phyloP scores from a whole-genome alignment of 2,888 invertebrate genomes.

The Conistra vaccinii region DNA sequence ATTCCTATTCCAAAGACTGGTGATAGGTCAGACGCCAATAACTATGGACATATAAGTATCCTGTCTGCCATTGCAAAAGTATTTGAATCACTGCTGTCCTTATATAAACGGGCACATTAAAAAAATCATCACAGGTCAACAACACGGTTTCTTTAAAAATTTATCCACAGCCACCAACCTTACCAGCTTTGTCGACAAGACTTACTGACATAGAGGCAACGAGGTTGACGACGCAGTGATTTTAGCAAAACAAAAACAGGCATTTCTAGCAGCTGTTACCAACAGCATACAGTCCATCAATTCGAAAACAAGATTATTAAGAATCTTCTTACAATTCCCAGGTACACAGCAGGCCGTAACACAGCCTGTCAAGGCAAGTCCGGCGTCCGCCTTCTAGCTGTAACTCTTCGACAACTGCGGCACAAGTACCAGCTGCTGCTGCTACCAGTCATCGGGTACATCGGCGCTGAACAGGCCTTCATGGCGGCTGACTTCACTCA shows the following conservation, averaged over 20 bases:
- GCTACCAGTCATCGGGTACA: conserved; percentile 97
- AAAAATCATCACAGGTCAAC: not conserved
- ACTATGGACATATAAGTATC: no score
- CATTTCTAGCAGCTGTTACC: no score
- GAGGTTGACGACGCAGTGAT: not conserved
- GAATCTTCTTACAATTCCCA: not conserved
- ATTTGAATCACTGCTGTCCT: not conserved
- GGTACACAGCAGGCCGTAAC: conserved; percentile 80
- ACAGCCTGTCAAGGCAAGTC: conserved; percentile 92
- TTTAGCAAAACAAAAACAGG: no score
- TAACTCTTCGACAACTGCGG: conserved; percentile 94
- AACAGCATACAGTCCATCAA: no score
- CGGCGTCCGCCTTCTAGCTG: conserved; percentile 92
- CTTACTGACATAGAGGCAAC: not conserved
- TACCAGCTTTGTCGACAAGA: not conserved
- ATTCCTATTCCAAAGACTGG: no score
- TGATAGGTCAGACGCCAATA: no score
- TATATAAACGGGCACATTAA: not conserved
- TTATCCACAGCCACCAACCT: not conserved
- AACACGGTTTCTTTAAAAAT: not conserved
- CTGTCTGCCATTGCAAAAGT: not conserved
- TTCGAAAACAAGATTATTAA: no score
- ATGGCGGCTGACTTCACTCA: conserved; percentile 96
- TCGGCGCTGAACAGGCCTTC: conserved; percentile 98
- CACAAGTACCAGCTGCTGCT: conserved; percentile 95